Conservation (phyloP, 1,140 invertebrate genomes). For the Drosophila obscura region DNA sequence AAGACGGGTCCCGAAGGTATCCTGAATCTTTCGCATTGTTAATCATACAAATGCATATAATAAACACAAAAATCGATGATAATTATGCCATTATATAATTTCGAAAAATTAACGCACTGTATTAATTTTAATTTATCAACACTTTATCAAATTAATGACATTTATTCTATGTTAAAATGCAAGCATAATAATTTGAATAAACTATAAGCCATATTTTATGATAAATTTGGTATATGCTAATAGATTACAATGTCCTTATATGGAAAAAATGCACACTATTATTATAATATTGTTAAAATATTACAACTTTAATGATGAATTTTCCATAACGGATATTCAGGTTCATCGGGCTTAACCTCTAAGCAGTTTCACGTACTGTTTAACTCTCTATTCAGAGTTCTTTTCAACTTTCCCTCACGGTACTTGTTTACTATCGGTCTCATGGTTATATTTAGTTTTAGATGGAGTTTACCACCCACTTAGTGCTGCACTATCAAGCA, state of each 20-base stretch:
- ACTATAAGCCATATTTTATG: conserved; percentile 7
- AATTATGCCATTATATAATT: conserved; percentile 38
- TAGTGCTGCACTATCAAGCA: conserved; percentile 91
- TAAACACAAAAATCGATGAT: conserved; percentile 38
- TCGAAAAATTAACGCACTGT: conserved; percentile 44
- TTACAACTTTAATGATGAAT: conserved; percentile 49
- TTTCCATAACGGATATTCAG: conserved; percentile 53
- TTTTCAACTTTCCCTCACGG: conserved; percentile 91
- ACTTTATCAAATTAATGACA: conserved; percentile 40
- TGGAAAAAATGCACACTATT: conserved; percentile 46
- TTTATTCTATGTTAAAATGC: conserved; percentile 34
- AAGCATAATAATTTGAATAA: conserved; percentile 45
- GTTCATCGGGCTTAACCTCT: conserved; percentile 46
- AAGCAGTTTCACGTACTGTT: conserved; percentile 85
- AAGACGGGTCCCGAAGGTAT: no score
- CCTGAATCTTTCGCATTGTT: conserved; percentile 26
- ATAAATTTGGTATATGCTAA: conserved; percentile 22
- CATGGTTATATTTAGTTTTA: no score
- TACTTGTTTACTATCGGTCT: conserved; percentile 85
- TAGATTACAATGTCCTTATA: conserved; percentile 50
- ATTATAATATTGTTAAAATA: conserved; percentile 32
- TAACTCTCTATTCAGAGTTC: conserved; percentile 93
- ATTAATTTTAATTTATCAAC: conserved; percentile 43
- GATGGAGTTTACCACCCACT: conserved; percentile 85
- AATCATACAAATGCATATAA: conserved; percentile 41